Conservation (phyloP, 1,140 invertebrate genomes). For the Drosophila lacertosa region DNA sequence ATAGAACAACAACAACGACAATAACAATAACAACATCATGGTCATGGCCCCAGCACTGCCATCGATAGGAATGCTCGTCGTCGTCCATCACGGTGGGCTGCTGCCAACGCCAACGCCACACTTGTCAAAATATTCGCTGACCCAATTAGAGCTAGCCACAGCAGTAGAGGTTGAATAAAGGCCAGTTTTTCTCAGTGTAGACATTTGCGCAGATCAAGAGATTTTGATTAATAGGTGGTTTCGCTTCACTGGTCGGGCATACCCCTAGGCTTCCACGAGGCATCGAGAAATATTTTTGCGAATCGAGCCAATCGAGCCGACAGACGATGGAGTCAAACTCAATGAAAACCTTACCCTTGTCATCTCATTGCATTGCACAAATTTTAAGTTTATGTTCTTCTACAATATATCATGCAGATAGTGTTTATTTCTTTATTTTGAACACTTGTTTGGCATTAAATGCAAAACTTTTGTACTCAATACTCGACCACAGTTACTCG, state of each 20-base stretch:
- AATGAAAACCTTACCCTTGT: conserved; percentile 58
- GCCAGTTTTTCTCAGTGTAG: conserved; percentile 63
- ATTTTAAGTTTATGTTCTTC: too few species aligned
- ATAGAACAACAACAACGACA: conserved; percentile 9
- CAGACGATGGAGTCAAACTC: conserved; percentile 67
- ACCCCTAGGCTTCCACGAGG: conserved; percentile 58
- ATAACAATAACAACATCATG: conserved; percentile 3
- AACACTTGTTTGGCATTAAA: too few species aligned
- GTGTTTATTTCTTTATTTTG: too few species aligned
- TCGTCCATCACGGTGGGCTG: conserved; percentile 73
- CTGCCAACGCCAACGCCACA: conserved; percentile 68
- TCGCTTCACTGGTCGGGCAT: conserved; percentile 38
- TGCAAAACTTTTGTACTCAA: too few species aligned
- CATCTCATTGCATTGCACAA: conserved; percentile 9
- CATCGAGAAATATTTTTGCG: conserved; percentile 80
- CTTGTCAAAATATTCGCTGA: conserved; percentile 48
- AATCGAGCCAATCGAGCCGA: conserved; percentile 77
- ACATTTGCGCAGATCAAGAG: conserved; percentile 74
- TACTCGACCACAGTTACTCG: too few species aligned
- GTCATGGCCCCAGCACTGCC: conserved; percentile 28
- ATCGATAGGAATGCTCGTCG: conserved; percentile 33
- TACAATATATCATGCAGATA: too few species aligned
- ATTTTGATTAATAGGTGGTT: conserved; percentile 82
- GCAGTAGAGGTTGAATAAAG: neutral
- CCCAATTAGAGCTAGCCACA: conserved; percentile 42